Base-by-base conservation (phyloP, 92 coral and sea anemone genomes). In the Phymanthus crucifer region DNA sequence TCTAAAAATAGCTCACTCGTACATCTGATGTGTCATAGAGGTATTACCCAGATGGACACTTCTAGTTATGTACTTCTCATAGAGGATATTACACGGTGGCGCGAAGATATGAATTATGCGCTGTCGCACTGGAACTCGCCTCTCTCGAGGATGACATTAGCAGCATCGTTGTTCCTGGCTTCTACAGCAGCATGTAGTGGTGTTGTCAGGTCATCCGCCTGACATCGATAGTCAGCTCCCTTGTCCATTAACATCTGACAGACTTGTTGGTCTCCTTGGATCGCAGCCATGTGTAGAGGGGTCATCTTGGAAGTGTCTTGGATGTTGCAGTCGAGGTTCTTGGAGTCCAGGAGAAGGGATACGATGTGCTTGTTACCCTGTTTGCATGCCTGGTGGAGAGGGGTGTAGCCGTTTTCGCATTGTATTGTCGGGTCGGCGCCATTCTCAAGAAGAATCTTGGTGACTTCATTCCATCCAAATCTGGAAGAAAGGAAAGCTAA, bases 111-210 rank as follows among this genome's bases (percentile, higher is more conserved):
- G n/a, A n/a, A 16, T 45, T 9, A 16, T 45, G 50, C 1, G 50
- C 11, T 45, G 50, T 45, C 1, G 57, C n/a, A 3, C 17, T 48
- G 10, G 56, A 43, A 48, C 17, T 48, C 18, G 14, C 96, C 96
- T 91, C 83, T 80, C 18, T 29, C 69, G n/a, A 91, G 70, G 9
- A 91, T 86, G 56, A 86, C 76, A 36, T 23, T 70, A 19, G 88
- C 88, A 8, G 83, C 79, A 17, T 73, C 32, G 13, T 79, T 46
- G 50, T 91, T 90, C 9, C 96, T 84, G 58, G 74, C 66, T 0
- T 67, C 43, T 4, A 91, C 89, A 18, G 96, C 93, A n/a, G 69
- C 54, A 72, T 85, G 96, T n/a, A 91, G 88, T 16, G 96, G 96
- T 3, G 96, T 91, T 89, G 78, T 86, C 36, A 52, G 78, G 17